A percentile compares a stretch with the other conserved stretches of the same genome.
Evolutionary conservation across 2,113 vertebrate genomes (phyloP).

Genomic region (Mustelus asterias): DNA sequence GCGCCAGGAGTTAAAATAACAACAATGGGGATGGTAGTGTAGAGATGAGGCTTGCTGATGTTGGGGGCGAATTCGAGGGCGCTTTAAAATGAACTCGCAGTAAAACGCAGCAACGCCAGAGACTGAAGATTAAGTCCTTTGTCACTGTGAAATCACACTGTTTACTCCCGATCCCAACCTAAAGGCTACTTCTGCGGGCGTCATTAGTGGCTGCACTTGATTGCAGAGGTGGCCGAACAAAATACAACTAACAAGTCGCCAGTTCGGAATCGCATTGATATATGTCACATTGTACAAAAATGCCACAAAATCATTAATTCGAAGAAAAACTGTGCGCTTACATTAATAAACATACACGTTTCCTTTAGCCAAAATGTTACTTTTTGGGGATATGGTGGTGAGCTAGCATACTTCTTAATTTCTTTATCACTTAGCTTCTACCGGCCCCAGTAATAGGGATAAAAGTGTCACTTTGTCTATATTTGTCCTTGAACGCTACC

Average conservation of each 20-base stretch:
- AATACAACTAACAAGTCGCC: not conserved
- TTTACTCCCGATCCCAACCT: not conserved
- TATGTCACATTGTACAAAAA: not conserved
- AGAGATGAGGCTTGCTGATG: not conserved
- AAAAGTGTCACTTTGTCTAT: not conserved
- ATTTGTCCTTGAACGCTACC: not conserved
- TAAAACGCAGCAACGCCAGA: constrained; percentile 12
- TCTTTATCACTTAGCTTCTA: not conserved
- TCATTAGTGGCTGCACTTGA: not conserved
- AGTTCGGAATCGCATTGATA: not conserved
- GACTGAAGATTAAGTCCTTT: constrained; percentile 18
- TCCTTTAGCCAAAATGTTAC: not conserved
- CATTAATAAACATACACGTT: not conserved
- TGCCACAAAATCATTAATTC: not conserved
- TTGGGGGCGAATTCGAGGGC: not conserved
- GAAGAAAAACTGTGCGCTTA: not conserved
- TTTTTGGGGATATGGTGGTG: not conserved
- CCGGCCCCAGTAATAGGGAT: not conserved
- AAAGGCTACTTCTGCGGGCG: not conserved
- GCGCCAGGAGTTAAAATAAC: constrained; percentile 17
- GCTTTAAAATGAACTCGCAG: not conserved
- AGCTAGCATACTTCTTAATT: not conserved
- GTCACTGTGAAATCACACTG: constrained; percentile 6
- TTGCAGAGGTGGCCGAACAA: constrained; percentile 27
- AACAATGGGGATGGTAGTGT: not conserved